Percentiles rank a stretch among this genome's conserved stretches.
These are phyloP conservation scores for Ptyas mucosa DNA, from an alignment of 2,113 vertebrate species.

Conservation along the genomic window DNA sequence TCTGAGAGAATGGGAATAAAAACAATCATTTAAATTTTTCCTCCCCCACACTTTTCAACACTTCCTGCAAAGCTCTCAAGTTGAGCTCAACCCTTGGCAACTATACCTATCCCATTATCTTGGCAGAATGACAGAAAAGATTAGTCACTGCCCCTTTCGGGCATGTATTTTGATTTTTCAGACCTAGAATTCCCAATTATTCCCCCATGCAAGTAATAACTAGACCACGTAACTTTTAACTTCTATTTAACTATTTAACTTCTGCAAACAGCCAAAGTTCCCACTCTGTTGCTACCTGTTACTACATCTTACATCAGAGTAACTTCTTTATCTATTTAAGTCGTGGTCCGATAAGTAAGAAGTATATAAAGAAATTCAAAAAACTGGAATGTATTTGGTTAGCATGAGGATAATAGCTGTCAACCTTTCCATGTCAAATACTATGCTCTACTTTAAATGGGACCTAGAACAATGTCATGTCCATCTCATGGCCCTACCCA, in stretches of 20 bases:
- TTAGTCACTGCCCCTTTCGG: background rate
- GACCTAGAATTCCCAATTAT: background rate
- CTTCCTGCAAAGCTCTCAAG: background rate
- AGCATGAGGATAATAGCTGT: background rate
- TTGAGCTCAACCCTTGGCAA: background rate
- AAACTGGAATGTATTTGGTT: background rate
- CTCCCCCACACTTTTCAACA: background rate
- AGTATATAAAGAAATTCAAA: background rate
- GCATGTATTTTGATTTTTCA: background rate
- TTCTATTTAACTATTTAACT: background rate
- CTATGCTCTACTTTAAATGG: background rate
- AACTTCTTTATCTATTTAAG: background rate
- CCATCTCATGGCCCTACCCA: background rate
- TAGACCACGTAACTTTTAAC: background rate
- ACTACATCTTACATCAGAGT: background rate
- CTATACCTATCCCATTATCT: background rate
- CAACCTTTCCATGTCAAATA: background rate
- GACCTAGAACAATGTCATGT: background rate
- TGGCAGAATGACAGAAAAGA: background rate
- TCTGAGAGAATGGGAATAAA: background rate
- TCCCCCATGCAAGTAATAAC: background rate
- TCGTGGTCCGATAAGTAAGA: background rate
- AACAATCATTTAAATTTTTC: background rate
- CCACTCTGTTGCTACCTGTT: background rate
- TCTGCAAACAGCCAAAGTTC: background rate